A percentile compares a stretch with the other conserved stretches of the same genome.
Conservation (phyloP, 2,888 invertebrate genomes). For the Eristalis intricaria region DNA sequence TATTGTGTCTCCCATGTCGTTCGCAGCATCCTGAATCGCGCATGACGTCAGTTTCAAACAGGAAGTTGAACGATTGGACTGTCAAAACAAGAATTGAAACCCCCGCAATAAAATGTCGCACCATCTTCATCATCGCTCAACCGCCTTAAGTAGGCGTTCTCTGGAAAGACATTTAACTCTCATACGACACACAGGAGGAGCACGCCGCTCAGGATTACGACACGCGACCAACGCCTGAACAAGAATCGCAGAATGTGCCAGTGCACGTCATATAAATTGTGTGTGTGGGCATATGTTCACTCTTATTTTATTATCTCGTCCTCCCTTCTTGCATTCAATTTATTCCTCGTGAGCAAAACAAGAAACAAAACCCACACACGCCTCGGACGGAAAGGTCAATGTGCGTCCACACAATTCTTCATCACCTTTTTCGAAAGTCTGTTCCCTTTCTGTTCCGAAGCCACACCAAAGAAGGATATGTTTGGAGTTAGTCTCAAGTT, state of each 20-base stretch:
- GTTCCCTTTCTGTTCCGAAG: not conserved
- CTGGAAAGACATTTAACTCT: constrained; percentile 7
- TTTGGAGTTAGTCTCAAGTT: constrained; percentile 49
- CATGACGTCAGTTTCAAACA: not conserved
- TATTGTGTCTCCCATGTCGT: not conserved
- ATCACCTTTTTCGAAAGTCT: too few species aligned
- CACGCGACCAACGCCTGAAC: not conserved
- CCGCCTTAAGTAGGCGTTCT: too few species aligned
- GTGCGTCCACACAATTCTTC: constrained; percentile 27
- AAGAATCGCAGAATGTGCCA: constrained; percentile 1
- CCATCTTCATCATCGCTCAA: not conserved
- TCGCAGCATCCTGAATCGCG: too few species aligned
- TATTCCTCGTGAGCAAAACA: constrained; percentile 18
- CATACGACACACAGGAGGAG: constrained; percentile 5
- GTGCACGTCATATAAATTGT: constrained; percentile 9
- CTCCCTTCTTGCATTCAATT: constrained; percentile 27
- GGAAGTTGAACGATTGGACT: constrained; percentile 14
- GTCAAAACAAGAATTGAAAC: too few species aligned
- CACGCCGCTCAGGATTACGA: not conserved
- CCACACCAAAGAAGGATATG: not conserved
- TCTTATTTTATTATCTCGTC: constrained; percentile 40
- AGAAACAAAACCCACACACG: constrained; percentile 54
- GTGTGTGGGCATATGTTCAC: constrained; percentile 59
- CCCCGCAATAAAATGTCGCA: too few species aligned
- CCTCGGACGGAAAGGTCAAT: constrained; percentile 51